Base-by-base conservation (phyloP, 2,797 vertebrate genomes). In the Muscicapa striata region DNA sequence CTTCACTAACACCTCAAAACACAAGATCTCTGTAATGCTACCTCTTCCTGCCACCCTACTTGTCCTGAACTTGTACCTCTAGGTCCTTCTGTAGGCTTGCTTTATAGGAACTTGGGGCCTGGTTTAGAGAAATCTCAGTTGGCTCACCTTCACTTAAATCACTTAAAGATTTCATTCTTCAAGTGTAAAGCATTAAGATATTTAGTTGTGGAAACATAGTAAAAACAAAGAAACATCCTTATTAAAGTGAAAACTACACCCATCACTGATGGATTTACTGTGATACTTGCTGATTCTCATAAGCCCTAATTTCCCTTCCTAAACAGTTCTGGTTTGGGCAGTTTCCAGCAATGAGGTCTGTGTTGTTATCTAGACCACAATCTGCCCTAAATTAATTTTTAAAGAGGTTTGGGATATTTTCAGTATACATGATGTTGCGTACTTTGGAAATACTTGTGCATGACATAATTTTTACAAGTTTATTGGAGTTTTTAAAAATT, bases 351-450 rank as follows among this genome's bases (percentile, higher is more conserved):
- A 66, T 1, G 3, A 90, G 68, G 32, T 4, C 57, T 90, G 10
- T 84, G 2, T 13, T 49, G 23, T 40, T 66, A 84, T 75, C 55
- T 29, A 75, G 55, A 64, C 45, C 51, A 87, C 36, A 51, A 46
- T 74, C 73, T 72, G 27, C 40, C 72, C 66, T 86, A 63, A 59
- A 52, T 93, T 46, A 34, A 41, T 66, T 80, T 90, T 90, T 83
- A 45, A 91, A 90, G 57, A 87, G 8, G 11, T 58, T n/a, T 52
- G n/a, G 10, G 1, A 0, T 38, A 46, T 67, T 79, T 81, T 67
- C 43, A 41, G 24, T 40, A 61, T 36, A n/a, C 15, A 3, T 20
- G 6, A n/a, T 61, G 11, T 36, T n/a, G 34, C 0, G 0, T 73
- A 23, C 22, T 46, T 49, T 19, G 19, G 43, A 90, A 93, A 85